Base-by-base conservation (phyloP, 1,140 invertebrate genomes). In the Caenorhabditis inopinata region DNA sequence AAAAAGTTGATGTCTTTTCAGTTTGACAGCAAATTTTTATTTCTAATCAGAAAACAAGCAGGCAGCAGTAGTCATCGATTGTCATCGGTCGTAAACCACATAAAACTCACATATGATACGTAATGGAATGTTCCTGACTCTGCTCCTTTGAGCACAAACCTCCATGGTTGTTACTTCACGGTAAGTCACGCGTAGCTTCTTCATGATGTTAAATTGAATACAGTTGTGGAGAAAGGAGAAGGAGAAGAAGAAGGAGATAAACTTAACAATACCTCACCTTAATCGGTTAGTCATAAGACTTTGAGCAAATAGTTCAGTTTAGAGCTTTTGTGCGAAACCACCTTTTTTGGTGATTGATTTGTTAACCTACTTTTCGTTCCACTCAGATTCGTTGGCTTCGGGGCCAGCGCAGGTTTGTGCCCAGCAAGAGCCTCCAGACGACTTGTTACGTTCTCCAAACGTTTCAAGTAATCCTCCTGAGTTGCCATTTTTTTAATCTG, bases 341-440 rank as follows among this genome's bases (percentile, higher is more conserved):
- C 14, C 6, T 9, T 74, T 11, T 25, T 14, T 48, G 46, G 27
- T 74, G 46, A 25, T 74, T 46, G 73, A 16, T 46, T 18, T 58
- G 21, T 16, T 79, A 53, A 29, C 77, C 53, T 6, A 49, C 51
- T 42, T 14, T 47, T 42, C 47, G 83, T 46, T 51, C 18, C 76
- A 14, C 68, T 58, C 32, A 80, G 14, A 16, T 49, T 42, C n/a
- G 76, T 68, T 12, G 86, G 86, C 73, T 87, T 87, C 12, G 86
- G 86, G 9, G 86, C 83, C 14, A 87, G 53, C 23, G 84, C 78
- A 32, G 86, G 86, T 49, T 87, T 87, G 32, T 85, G 82, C 27
- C 77, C 74, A 25, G 68, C 38, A 21, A 88, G 21, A 4, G 85
- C 78, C 78, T 87, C 86, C 42, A 88, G 73, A 14, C 86, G 82